A percentile compares a stretch with the other conserved stretches of the same genome.
phyloP scores from a whole-genome alignment of 2,797 vertebrate species.

The Coendou prehensilis region DNA sequence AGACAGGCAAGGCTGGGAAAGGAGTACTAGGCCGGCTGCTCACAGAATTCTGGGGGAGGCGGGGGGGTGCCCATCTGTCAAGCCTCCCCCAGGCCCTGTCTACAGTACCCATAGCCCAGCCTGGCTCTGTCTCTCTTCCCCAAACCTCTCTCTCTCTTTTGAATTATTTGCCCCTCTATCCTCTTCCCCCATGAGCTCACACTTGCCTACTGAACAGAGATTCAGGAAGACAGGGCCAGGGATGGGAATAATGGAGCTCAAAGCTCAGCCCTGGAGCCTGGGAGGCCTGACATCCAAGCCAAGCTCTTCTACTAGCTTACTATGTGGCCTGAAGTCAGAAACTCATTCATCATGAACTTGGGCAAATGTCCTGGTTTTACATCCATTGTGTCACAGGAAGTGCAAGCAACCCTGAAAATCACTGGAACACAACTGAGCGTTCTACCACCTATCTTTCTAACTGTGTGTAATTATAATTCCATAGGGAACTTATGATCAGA shows the following conservation, averaged over 20 bases:
- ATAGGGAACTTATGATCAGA: not conserved
- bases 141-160: not conserved
- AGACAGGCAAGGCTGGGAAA: conserved; percentile 75
- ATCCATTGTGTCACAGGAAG: not conserved
- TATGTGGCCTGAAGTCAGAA: not conserved
- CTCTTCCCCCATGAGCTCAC: not conserved
- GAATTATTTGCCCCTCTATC: not conserved
- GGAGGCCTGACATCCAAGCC: not conserved
- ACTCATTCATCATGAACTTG: not conserved
- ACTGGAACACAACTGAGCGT: not conserved
- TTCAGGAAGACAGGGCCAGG: not conserved
- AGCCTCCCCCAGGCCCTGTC: not conserved
- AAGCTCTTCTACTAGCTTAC: not conserved
- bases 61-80: conserved; percentile 35
- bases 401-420: conserved; percentile 24
- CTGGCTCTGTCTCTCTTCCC: not conserved
- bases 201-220: not conserved
- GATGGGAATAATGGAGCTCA: not conserved
- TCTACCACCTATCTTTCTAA: not conserved
- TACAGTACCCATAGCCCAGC: not conserved
- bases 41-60: conserved; percentile 12
- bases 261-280: not conserved
- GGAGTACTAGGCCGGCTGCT: conserved; percentile 51
- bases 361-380: not conserved
- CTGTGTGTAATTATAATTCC: not conserved